Base-by-base conservation (phyloP, 2,797 vertebrate species). In the Sarcoramphus papa region DNA sequence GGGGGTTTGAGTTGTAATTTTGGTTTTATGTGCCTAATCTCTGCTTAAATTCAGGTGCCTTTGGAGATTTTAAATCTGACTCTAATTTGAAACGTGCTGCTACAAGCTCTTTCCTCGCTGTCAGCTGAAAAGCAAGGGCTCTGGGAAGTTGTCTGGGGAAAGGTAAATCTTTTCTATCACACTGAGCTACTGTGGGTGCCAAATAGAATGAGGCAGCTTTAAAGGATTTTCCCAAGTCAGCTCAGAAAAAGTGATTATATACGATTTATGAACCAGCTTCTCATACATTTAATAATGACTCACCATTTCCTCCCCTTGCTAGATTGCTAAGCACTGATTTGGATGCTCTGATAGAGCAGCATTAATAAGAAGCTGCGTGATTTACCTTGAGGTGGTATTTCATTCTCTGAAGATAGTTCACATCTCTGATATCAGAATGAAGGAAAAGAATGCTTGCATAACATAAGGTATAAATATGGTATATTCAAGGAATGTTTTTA, bases 221-320 rank as follows among this genome's bases (percentile, higher is more conserved):
- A 94, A 96, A 91, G 93, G 88, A 96, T 95, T 97, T 96, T 96
- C 92, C 73, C 91, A 93, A 94, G 92, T 96, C 97, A 96, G 82
- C 77, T 96, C 88, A 96, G 92, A 96, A 96, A 94, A 94, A 94
- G 94, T 95, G 91, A 95, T 97, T 96, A 92, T 90, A 81, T 60
- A 85, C 91, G 91, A 97, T 97, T 97, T 97, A 96, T 96, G 93
- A 90, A 94, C 35, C 77, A 79, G 82, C 64, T 94, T 86, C 93
- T 96, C 85, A 88, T 96, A 96, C 93, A 88, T 97, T 86, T 94
- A 95, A 90, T 96, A 96, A 95, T 88, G 91, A 94, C 85, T 96
- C 56, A 78, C 45, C 21, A 90, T 95, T 97, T 96, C 69, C 73
- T 92, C 37, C 82, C 88, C 87, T 95, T 92, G 79, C 83, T 84